phyloP scores from a whole-genome alignment of 2,113 vertebrate species.

The Chunga burmeisteri region DNA sequence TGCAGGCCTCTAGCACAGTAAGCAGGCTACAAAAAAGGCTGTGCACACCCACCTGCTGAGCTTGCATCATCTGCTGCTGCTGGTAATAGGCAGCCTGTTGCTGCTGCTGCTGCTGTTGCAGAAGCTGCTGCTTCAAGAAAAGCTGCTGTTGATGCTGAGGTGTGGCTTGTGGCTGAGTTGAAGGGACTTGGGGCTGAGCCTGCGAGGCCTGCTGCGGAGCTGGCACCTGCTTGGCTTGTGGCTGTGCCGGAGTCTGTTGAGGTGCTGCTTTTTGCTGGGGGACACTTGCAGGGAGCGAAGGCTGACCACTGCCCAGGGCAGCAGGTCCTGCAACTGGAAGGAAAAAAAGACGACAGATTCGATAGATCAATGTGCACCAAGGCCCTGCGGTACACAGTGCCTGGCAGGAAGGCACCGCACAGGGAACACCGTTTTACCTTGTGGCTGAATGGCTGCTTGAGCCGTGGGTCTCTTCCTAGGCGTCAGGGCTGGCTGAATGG shows the following conservation, averaged over 20 bases:
- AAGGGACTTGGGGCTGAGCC: constrained; percentile 61
- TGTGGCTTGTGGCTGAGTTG: constrained; percentile 77
- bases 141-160: constrained; percentile 89
- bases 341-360: no score
- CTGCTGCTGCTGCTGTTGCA: constrained; percentile 68
- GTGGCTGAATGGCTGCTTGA: constrained; percentile 71
- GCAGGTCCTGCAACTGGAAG: constrained; percentile 49
- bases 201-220: background rate
- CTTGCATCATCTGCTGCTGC: constrained; percentile 73
- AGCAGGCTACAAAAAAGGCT: accelerated
- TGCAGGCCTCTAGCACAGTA: background rate
- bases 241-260: constrained; percentile 70
- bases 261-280: constrained; percentile 76
- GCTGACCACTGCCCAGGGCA: constrained; percentile 52
- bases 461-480: constrained; percentile 89
- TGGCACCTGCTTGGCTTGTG: constrained; percentile 50
- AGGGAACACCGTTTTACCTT: background rate
- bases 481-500: constrained; percentile 93
- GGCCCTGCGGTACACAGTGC: accelerated
- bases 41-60: constrained; percentile 81
- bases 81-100: constrained; percentile 65
- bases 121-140: constrained; percentile 84
- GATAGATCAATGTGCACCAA: background rate
- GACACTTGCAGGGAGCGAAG: constrained; percentile 58
- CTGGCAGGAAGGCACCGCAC: accelerated